Conservation (phyloP, 2,888 invertebrate genomes). For the Steromphala cineraria region DNA sequence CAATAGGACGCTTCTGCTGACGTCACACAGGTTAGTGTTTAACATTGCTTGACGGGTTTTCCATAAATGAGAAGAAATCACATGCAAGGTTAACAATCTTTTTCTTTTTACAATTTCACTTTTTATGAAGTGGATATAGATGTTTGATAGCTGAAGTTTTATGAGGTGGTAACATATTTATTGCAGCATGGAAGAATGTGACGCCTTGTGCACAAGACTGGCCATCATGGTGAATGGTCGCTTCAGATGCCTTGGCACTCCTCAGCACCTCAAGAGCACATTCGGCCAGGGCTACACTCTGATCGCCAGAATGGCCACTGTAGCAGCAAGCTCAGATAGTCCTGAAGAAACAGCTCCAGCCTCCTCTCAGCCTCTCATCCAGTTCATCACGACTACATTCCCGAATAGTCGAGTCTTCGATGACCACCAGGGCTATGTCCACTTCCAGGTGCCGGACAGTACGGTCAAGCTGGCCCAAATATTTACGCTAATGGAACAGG, state of each 20-base stretch:
- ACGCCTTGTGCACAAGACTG: slow-evolving; percentile 85
- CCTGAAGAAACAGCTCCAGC: slow-evolving; percentile 13
- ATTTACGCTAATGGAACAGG: slow-evolving; percentile 72
- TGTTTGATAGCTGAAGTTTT: no score
- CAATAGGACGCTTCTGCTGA: slow-evolving; percentile 86
- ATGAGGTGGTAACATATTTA: neutral
- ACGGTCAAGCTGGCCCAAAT: slow-evolving; percentile 69
- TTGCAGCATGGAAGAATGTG: slow-evolving; percentile 90
- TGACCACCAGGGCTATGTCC: slow-evolving; percentile 79
- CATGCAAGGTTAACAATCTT: no score
- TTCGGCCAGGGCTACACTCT: slow-evolving; percentile 84
- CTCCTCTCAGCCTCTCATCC: slow-evolving; percentile 45
- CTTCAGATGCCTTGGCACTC: slow-evolving; percentile 84
- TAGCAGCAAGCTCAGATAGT: neutral
- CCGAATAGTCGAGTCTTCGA: slow-evolving; percentile 81
- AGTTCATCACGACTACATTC: slow-evolving; percentile 78
- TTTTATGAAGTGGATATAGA: no score
- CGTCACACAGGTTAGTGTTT: slow-evolving; percentile 78
- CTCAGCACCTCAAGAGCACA: slow-evolving; percentile 83
- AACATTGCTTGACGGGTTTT: neutral
- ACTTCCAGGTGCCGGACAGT: slow-evolving; percentile 68
- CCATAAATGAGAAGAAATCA: neutral
- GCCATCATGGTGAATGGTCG: slow-evolving; percentile 86
- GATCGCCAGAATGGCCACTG: slow-evolving; percentile 74
- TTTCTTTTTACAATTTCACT: no score